phyloP scores from a whole-genome alignment of 2,113 vertebrate genomes.

The Varanus salvator region DNA sequence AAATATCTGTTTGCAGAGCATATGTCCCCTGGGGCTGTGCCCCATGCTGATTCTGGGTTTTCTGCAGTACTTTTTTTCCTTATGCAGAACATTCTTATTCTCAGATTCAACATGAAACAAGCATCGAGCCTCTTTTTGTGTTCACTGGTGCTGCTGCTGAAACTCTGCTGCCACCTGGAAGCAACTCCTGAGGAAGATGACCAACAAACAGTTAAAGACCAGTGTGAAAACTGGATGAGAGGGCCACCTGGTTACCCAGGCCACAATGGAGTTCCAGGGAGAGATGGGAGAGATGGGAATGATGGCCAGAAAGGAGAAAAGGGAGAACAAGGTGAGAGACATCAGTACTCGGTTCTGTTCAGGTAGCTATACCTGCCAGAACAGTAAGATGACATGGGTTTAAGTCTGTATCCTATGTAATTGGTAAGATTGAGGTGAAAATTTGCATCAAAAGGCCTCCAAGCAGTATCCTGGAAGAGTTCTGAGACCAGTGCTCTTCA shows the following conservation, averaged over 20 bases:
- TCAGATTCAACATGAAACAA: conserved; percentile 64
- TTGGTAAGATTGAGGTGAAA: not conserved
- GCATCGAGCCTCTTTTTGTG: conserved; percentile 55
- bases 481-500: too few species aligned
- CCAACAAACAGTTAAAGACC: conserved; percentile 56
- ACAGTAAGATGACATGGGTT: not conserved
- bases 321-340: conserved; percentile 79
- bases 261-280: conserved; percentile 81
- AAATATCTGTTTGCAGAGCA: too few species aligned
- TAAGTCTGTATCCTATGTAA: not conserved
- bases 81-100: conserved; percentile 15
- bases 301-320: conserved; percentile 82
- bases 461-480: too few species aligned
- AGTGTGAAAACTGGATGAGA: conserved; percentile 83
- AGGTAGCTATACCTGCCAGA: not conserved
- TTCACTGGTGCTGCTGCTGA: conserved; percentile 50
- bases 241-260: conserved; percentile 84
- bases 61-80: not conserved
- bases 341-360: not conserved
- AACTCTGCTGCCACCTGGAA: not conserved
- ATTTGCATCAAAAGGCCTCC: too few species aligned
- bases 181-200: not conserved
- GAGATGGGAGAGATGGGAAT: conserved; percentile 82
- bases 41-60: not conserved
- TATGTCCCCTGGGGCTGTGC: too few species aligned